Percentiles rank a stretch among this genome's conserved stretches.
Evolutionary conservation across 2,888 invertebrate species (phyloP).

Genomic region (Troides helena): DNA sequence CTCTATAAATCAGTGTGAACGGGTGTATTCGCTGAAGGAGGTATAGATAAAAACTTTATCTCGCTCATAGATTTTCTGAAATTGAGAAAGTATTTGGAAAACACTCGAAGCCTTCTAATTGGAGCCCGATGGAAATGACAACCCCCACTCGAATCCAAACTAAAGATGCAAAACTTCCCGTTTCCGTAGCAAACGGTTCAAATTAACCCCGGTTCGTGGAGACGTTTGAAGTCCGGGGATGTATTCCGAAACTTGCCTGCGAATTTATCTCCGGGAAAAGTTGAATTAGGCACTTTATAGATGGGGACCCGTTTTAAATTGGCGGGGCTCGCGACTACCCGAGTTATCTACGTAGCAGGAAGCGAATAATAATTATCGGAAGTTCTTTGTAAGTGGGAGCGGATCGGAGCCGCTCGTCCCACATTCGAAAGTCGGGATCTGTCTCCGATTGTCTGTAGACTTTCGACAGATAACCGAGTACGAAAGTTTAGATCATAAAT

Average conservation of each 20-base stretch:
- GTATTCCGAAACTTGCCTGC: constrained; percentile 41
- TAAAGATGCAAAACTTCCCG: constrained; percentile 33
- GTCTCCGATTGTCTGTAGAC: background rate
- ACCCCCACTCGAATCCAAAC: constrained; percentile 16
- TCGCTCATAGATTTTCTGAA: background rate
- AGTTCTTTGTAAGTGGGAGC: constrained; percentile 25
- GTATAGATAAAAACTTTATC: background rate
- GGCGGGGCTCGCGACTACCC: constrained; percentile 26
- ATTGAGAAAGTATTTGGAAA: constrained; percentile 13
- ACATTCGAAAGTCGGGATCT: constrained; percentile 12
- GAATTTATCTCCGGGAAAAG: constrained; percentile 46
- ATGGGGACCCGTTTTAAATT: constrained; percentile 29
- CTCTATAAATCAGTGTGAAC: background rate
- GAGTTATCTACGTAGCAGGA: constrained; percentile 26
- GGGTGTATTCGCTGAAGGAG: background rate
- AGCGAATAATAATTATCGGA: constrained; percentile 28
- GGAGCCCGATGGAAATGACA: constrained; percentile 23
- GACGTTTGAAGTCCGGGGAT: constrained; percentile 40
- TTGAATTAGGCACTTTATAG: constrained; percentile 44
- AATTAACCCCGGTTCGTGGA: constrained; percentile 41
- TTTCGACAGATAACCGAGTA: no score
- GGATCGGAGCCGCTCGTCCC: constrained; percentile 3
- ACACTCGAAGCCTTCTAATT: constrained; percentile 22
- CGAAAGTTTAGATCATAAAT: no score
- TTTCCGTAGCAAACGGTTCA: constrained; percentile 36